These are phyloP conservation scores for Enteromius fasciolatus DNA, from an alignment of 2,797 vertebrate genomes.

Conservation along the genomic window DNA sequence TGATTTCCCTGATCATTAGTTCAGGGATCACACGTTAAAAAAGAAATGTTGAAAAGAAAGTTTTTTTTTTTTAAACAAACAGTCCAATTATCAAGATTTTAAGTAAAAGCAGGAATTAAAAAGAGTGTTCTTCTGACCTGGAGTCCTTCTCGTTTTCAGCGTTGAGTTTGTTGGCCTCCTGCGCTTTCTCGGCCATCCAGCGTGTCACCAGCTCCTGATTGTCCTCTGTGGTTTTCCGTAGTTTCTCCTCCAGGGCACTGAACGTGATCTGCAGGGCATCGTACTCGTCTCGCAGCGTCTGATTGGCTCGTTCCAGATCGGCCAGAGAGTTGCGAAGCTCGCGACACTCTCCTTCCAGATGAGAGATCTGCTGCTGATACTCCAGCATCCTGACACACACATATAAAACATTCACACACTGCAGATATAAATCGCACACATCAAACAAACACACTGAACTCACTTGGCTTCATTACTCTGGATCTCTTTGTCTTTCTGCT, in stretches of 20 bases:
- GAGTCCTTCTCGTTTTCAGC: conserved; percentile 97
- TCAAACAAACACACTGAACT: conserved; percentile 62
- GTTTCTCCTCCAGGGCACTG: conserved; percentile 92
- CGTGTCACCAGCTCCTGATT: conserved; percentile 96
- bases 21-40: too few species aligned
- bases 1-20: too few species aligned
- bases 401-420: not conserved
- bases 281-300: conserved; percentile 96
- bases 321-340: conserved; percentile 85
- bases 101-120: not conserved
- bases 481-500: conserved; percentile 94
- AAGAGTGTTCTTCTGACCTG: conserved; percentile 72
- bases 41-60: not conserved
- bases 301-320: conserved; percentile 92
- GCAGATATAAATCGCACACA: not conserved
- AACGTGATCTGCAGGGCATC: conserved; percentile 98
- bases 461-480: conserved; percentile 93
- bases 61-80: too few species aligned
- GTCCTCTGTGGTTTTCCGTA: conserved; percentile 92
- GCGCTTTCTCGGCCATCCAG: conserved; percentile 98
- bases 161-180: conserved; percentile 93
- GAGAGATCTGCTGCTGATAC: conserved; percentile 85
- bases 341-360: conserved; percentile 87
- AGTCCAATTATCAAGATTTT: not conserved
- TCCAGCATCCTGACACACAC: conserved; percentile 83